Base-by-base conservation (phyloP, 2,888 invertebrate genomes). In the Platycheirus albimanus region DNA sequence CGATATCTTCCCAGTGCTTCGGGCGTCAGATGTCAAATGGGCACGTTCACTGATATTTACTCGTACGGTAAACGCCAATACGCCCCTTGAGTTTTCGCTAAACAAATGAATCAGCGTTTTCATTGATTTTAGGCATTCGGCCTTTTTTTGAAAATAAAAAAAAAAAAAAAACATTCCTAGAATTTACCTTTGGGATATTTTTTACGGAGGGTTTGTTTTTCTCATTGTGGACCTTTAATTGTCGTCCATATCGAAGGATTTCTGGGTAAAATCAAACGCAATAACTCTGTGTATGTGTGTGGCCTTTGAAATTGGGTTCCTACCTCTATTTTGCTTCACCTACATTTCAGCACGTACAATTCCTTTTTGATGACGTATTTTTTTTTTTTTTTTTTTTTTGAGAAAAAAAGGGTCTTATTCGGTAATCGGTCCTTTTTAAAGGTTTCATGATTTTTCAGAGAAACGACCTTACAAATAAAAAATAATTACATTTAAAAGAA, bases 1-100 rank as follows among this genome's bases (percentile, higher is more conserved):
- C 17, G 49, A 30, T 41, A 47, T 33, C 17, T 0, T 19, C 0
- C 11, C 2, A 8, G 20, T 24, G 10, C 7, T 58, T 11, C n/a
- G 30, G 17, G 61, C 30, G 61, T 61, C 51, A 10, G 28, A 45
- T 64, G 67, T 52, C 52, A 33, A 79, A 75, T 47, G 41, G 74
- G 52, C 80, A 81, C 70, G 76, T 76, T 71, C 38, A 8, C 24
- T 33, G 30, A n/a, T n/a, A n/a, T n/a, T n/a, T n/a, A n/a, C n/a
- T 24, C 24, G 24, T 6, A 3, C 24, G n/a, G 13, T n/a, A n/a
- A n/a, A n/a, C n/a, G n/a, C n/a, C n/a, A n/a, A 28, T 13, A 17
- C 45, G 8, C 43, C 33, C 30, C 38, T 20, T 41, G 15, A 33
- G 17, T 49, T 36, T 47, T 33, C 8, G 7, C 17, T 24, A 49